Evolutionary conservation across 2,888 invertebrate genomes (phyloP), one percentile per base, ranked within the genome.

Genomic region (Drosophila dives): DNA sequence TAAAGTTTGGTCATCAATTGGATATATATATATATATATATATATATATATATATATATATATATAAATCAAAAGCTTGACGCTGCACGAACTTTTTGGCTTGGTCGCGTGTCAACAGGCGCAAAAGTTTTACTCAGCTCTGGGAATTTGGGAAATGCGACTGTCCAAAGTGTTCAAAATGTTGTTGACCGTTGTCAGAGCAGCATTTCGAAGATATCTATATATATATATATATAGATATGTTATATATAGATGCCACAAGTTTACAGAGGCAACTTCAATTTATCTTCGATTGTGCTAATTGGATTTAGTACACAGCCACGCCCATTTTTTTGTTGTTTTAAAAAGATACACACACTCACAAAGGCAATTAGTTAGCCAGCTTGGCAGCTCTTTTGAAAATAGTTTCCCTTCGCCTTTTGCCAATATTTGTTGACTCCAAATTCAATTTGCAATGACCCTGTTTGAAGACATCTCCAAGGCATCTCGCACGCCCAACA

Each of bases 61-160:
- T 82, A 45, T 23, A 89, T 89, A 86, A 86, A 86, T 89, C 90
- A 86, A 81, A 86, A 73, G 72, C 77, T 53, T 70, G 62, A 55
- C 64, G 63, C 64, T 58, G 67, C 58, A 50, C 64, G 33, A 77
- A 87, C 45, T 72, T 62, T 62, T 61, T 65, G 82, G 70, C 65
- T 59, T 38, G 42, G 66, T 67, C 54, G 76, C 63, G 61, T 70
- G 74, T 75, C 78, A 79, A 58, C 77, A 72, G 62, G 33, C 64
- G 32, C 48, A 63, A 64, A 78, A 75, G 61, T 70, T 67, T 26
- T 33, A 1, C 15, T 15, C 1, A 54, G 51, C 70, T 40, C 23
- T 34, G 48, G 65, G 76, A 50, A 75, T 29, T 54, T 64, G 64
- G 56, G 38, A 58, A 53, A 38, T 50, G 54, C 48, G 65, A 8